Base-by-base conservation (phyloP, 2,113 vertebrate species). In the Nerophis lumbriciformis region DNA sequence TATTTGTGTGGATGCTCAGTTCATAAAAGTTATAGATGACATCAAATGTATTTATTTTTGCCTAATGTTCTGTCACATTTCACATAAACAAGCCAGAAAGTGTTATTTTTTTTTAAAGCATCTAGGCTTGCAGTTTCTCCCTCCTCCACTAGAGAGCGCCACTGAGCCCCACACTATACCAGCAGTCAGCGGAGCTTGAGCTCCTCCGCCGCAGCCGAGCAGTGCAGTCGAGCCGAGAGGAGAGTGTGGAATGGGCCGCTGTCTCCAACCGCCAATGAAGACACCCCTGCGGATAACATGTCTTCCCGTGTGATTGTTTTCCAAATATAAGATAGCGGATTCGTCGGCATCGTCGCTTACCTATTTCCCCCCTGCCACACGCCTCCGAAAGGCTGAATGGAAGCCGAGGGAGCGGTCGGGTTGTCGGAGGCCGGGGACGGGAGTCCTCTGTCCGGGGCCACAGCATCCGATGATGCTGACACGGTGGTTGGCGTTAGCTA, bases 391-490 rank as follows among this genome's bases (percentile, higher is more conserved):
- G 78, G 71, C 80, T 87, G 88, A 88, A 91, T 91, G 90, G 90
- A 90, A 81, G 87, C 85, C 72, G 90, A 90, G 84, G 90, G 86
- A 89, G 88, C 88, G 85, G 79, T 80, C 75, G 88, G 90, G 81
- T 79, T 87, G 79, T 84, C 84, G 76, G 89, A 90, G 87, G 88
- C 86, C 88, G 67, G 84, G 81, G 88, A 90, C 76, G 84, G 72
- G 73, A 90, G 88, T 67, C 80, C 87, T 65, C 73, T 88, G 15
- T 89, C 88, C 68, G 86, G 65, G 62, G 85, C 83, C 77, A 72
- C 83, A 77, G 85, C 87, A 77, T 89, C 90, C 73, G 90, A 91
- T 63, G 90, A 91, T 81, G 76, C 74, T 64, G 89, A 88, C 72
- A 79, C 88, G 59, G 88, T 88, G 14, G 73, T 89, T 16, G 88